Evolutionary conservation across 1,140 invertebrate genomes (phyloP), one percentile per base, ranked within the genome.

Genomic region (Nephila pilipes): DNA sequence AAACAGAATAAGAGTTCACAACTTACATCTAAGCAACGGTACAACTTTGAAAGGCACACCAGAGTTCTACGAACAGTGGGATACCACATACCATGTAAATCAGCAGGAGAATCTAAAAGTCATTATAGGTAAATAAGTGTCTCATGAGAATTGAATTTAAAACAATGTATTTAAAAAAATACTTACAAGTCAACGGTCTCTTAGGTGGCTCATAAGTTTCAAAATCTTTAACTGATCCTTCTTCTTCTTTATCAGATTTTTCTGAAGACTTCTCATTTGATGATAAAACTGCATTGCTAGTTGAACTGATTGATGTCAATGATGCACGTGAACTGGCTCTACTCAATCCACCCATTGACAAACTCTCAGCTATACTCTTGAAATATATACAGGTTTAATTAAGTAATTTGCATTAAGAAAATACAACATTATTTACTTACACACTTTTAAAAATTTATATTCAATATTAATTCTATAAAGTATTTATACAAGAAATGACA

Each of bases 41-140:
- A 99, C 0, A 99, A 96, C 94, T 99, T 97, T 0, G 99, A 99
- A 2, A 99, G 96, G 95, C 99, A 99, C 38, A 99, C 98, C 14
- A 99, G 95, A 0, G 99, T 99, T 85, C 99, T 96, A 22, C 99
- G 96, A 0, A 99, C 98, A 0, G 98, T 99, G 0, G 99, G 99
- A 96, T 99, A 99, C 99, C 99, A 99, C 98, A 99, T 99, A 1
- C 99, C 99, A 96, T 99, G 99, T 14, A 99, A 96, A 96, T 99
- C 99, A 36, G 99, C 99, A 0, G 98, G 98, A 0, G 98, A 99
- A 95, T 95, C 94, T 94, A 92, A 87, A 93, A 69, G 38, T n/a
- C 4, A 46, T 46, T 5, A 46, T 5, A 2, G 38, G 6, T 36
- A 32, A 38, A 80, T 16, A 80, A 6, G n/a, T n/a, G n/a, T n/a